Conservation (phyloP, 1,140 invertebrate genomes). For the Euwallacea similis region DNA sequence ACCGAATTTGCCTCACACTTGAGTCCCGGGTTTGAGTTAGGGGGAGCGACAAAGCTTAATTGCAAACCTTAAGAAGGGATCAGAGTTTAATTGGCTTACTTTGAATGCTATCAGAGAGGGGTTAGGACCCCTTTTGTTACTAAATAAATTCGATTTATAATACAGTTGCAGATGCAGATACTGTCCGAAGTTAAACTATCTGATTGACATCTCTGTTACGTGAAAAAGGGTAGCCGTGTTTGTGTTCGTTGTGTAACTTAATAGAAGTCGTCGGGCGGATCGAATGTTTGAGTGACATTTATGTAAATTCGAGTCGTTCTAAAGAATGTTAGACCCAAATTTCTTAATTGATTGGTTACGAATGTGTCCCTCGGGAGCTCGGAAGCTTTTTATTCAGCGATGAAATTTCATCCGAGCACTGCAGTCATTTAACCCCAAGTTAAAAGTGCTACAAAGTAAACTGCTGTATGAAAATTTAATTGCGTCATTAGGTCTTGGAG, state of each 20-base stretch:
- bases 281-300: conserved; percentile 11
- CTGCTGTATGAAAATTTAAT: too few species aligned
- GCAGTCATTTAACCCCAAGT: too few species aligned
- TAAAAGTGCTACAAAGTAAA: too few species aligned
- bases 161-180: background rate
- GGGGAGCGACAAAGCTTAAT: background rate
- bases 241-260: conserved; percentile 10
- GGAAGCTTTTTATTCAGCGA: too few species aligned
- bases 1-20: background rate
- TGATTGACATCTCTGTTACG: background rate
- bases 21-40: background rate
- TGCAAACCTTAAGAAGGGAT: background rate
- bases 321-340: background rate
- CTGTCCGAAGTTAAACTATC: background rate
- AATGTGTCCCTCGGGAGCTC: background rate
- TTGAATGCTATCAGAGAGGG: background rate
- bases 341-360: background rate
- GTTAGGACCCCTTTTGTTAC: background rate
- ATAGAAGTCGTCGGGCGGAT: conserved; percentile 2
- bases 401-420: too few species aligned
- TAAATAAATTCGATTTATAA: background rate
- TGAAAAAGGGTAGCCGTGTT: background rate
- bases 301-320: background rate
- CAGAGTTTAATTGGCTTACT: background rate
- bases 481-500: too few species aligned